Percentiles rank a stretch among this genome's conserved stretches.
Conservation (phyloP, 2,113 vertebrate species). For the Ginglymostoma cirratum region DNA sequence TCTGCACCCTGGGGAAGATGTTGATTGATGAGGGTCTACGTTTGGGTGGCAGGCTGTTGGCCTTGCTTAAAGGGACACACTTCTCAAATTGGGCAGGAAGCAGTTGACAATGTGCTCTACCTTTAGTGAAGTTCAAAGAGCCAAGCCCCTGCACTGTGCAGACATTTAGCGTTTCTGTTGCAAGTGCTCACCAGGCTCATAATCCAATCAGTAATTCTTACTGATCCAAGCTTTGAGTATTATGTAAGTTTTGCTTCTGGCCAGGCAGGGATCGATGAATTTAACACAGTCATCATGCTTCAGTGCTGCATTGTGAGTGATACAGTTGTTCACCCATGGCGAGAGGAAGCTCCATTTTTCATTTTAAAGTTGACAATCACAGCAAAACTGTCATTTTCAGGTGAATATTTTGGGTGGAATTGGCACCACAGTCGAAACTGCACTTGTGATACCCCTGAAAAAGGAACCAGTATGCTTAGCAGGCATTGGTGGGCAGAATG, state of each 20-base stretch:
- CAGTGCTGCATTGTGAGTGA: too few relatives aligned
- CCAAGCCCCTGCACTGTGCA: background rate
- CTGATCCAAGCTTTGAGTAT: background rate
- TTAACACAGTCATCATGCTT: too few relatives aligned
- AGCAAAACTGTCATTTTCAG: too few relatives aligned
- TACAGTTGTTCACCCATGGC: too few relatives aligned
- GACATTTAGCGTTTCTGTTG: background rate
- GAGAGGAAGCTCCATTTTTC: too few relatives aligned
- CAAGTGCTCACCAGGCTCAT: background rate
- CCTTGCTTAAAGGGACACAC: background rate
- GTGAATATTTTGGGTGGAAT: too few relatives aligned
- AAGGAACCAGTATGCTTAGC: too few relatives aligned
- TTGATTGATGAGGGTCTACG: background rate
- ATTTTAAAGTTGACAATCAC: too few relatives aligned
- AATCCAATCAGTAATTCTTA: background rate
- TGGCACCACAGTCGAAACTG: too few relatives aligned
- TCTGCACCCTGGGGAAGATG: background rate
- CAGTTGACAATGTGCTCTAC: background rate
- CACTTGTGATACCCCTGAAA: too few relatives aligned
- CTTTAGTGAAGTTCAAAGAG: background rate
- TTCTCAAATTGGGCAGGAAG: background rate
- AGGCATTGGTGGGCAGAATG: too few relatives aligned
- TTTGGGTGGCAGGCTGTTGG: background rate
- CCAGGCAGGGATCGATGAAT: background rate
- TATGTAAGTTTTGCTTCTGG: background rate